Evolutionary conservation across 2,113 vertebrate species (phyloP).

Genomic region (Pseudopipra pipra): DNA sequence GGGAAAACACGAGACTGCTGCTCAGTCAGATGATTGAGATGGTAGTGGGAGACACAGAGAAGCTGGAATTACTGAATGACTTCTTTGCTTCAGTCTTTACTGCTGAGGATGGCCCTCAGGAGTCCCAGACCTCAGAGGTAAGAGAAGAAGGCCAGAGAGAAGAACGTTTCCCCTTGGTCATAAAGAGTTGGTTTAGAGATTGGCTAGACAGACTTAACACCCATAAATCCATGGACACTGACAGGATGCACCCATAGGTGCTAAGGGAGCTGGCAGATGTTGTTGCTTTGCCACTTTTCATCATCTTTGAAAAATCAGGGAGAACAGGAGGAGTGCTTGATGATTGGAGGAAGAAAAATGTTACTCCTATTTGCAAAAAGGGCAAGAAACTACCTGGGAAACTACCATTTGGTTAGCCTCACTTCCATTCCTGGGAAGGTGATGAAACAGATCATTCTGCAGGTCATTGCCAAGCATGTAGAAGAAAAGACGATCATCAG

Average conservation of each 20-base stretch:
- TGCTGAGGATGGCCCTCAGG: background rate
- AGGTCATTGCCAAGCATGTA: background rate
- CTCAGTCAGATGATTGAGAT: background rate
- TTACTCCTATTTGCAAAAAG: background rate
- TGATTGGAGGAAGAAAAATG: background rate
- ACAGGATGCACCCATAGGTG: background rate
- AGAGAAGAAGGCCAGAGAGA: background rate
- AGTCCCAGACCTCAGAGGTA: background rate
- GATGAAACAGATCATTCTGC: background rate
- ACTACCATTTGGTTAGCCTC: background rate
- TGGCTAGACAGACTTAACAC: background rate
- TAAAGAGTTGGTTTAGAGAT: background rate
- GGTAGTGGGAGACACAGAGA: background rate
- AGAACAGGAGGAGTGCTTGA: background rate
- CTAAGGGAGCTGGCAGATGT: background rate
- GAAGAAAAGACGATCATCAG: background rate
- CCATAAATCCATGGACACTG: background rate
- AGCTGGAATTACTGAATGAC: fast-evolving
- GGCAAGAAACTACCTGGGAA: background rate
- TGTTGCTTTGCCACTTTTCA: background rate
- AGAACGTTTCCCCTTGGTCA: background rate
- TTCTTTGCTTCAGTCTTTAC: background rate
- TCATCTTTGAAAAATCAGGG: background rate
- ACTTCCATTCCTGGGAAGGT: background rate
- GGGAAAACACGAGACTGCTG: background rate